Base-by-base conservation (phyloP, 2,797 vertebrate species). In the Sparus aurata region DNA sequence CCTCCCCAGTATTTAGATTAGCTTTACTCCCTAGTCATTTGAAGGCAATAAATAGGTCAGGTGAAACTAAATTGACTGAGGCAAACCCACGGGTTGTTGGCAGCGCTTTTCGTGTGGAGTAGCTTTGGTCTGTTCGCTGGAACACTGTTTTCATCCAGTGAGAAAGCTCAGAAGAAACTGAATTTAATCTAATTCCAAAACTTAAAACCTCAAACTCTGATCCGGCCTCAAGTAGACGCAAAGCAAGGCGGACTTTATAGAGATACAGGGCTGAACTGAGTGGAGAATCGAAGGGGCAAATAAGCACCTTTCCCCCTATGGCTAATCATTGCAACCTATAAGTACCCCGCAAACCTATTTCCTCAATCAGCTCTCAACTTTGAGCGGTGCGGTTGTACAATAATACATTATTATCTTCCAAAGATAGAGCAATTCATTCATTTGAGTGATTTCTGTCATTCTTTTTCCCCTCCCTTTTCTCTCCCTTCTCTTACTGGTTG, bases 1-100 rank as follows among this genome's bases (percentile, higher is more conserved):
- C 22, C 74, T 83, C 69, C 78, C 59, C 47, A 75, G 79, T 76
- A 89, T 90, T 82, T 43, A 83, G 90, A 88, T 92, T 38, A 86
- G 69, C 84, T 69, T 72, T 25, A 74, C 66, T 77, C 74, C 75
- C 82, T 17, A 57, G 45, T 78, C 62, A 69, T 80, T 85, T 86
- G 6, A 88, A 86, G 52, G 67, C 68, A 75, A 84, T 88, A 84
- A 83, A 88, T 70, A 76, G 75, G 79, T 89, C 80, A 85, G 73
- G 78, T 82, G 46, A 79, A 86, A 73, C 57, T 80, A 77, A 83
- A 87, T 66, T 85, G 82, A 86, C 73, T 81, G 70, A 80, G 66
- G 72, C 34, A 69, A 18, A 70, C 77, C 78, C 55, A 49, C 8
- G 52, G 61, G 68, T 41, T 75, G 53, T n/a, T 58, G 18, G 60